Conservation (phyloP, 2,888 invertebrate genomes). For the Dastarcus helophoroides region DNA sequence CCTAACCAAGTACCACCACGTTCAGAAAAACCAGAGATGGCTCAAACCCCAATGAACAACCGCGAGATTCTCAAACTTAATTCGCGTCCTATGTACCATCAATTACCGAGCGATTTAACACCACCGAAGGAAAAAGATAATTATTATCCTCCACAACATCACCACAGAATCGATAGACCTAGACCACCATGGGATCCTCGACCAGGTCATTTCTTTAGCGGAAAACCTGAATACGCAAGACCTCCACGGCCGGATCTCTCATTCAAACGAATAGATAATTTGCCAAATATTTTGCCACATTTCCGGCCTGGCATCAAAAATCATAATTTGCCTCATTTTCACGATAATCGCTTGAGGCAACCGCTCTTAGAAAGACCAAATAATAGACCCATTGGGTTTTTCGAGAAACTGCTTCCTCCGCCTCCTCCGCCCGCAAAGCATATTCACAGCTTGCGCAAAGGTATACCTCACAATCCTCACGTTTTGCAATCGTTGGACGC, state of each 20-base stretch:
- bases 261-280: slow-evolving; percentile 33
- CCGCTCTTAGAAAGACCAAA: slow-evolving; percentile 36
- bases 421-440: slow-evolving; percentile 33
- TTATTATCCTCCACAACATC: slow-evolving; percentile 12
- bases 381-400: slow-evolving; percentile 34
- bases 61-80: slow-evolving; percentile 32
- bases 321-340: slow-evolving; percentile 16
- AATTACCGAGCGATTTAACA: slow-evolving; percentile 37
- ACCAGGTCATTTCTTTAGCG: slow-evolving; percentile 36
- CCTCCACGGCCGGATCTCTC: slow-evolving; percentile 33
- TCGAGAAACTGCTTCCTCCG: slow-evolving; percentile 35
- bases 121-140: slow-evolving; percentile 35
- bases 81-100: slow-evolving; percentile 36
- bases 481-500: slow-evolving; percentile 14
- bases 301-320: slow-evolving; percentile 56
- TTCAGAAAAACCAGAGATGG: slow-evolving; percentile 15
- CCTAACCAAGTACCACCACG: slow-evolving; percentile 17
- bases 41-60: slow-evolving; percentile 14
- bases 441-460: slow-evolving; percentile 40
- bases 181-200: slow-evolving; percentile 40
- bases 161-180: slow-evolving; percentile 26
- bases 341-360: slow-evolving; percentile 28
- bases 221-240: slow-evolving; percentile 34
- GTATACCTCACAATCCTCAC: slow-evolving; percentile 30
- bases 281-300: slow-evolving; percentile 61